Base-by-base conservation (phyloP, 2,113 vertebrate species). In the Malurus elegans region DNA sequence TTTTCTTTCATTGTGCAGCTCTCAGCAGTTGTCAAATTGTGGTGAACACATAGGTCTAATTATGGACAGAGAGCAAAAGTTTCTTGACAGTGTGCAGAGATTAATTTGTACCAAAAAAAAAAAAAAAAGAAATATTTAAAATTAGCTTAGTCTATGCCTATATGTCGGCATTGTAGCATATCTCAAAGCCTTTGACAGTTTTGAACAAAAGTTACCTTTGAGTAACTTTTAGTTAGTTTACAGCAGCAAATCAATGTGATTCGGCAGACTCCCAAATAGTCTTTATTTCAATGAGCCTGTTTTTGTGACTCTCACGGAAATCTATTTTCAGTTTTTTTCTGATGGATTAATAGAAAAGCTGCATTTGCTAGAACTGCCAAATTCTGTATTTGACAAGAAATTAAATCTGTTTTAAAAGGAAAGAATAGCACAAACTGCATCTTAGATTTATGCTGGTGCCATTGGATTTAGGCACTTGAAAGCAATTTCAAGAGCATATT, bases 401-500 rank as follows among this genome's bases (percentile, higher is more conserved):
- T 79, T 78, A 89, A 88, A 94, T 89, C 48, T 79, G 10, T 76
- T 91, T 75, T 64, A 23, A 44, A 65, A 81, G 70, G 48, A 48
- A 70, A 34, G 42, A 57, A 15, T 44, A 66, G n/a, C 44, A 60
- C 31, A 81, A 92, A 61, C 38, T 38, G 36, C 45, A 15, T 92
- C 57, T 86, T 67, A 67, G 92, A 93, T 95, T 92, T 88, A 65
- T 82, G 53, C 56, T 60, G 25, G 36, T 86, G 62, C 23, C 47
- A 28, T 74, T 92, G 57, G 42, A 53, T 85, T 93, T 96, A 82
- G 79, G 80, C 75, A 57, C 53, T 70, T 93, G 65, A 60, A 74
- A 95, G 81, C 76, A 85, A 90, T 97, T 71, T 91, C 70, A 75
- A 58, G 86, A 93, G 70, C 48, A 32, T 18, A 36, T 85, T 65